Evolutionary conservation across 2,888 invertebrate genomes (phyloP), one percentile per base, ranked within the genome.

Genomic region (Lepetodrilus schrolli): DNA sequence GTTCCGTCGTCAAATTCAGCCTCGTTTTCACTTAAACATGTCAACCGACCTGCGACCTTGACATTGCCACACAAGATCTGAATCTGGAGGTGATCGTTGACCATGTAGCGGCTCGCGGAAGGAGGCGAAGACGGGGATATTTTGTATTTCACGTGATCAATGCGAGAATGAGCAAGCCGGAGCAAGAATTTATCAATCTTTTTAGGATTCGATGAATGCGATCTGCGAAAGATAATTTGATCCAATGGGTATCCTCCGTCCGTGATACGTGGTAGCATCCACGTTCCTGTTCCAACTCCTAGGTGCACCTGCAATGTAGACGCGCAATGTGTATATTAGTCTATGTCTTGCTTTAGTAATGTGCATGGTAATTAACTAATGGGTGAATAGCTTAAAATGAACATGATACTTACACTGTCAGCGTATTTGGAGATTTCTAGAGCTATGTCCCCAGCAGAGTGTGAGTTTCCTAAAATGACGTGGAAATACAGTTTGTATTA

Each of bases 1-100:
- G 84, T 80, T 7, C 88, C 87, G 65, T 88, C 89, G 13, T 83
- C 80, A 80, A 90, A 90, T 4, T 81, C 71, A 4, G 88, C 88
- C 1, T 78, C 78, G 26, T 74, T 74, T 17, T 83, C 83, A 4
- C 80, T 77, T 74, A 91, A 87, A 13, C 78, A 58, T n/a, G 76
- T 70, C 4, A 91, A 80, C 37, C 88, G 80, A 43, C 87, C 86
- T 77, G 85, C 86, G 10, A 91, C 82, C 50, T 77, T 72, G 8
- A 91, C 81, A 13, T 81, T 80, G 17, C 91, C 91, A 10, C 86
- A 87, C 74, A 90, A 86, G 50, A 92, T 90, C 49, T 91, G 84
- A 74, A 89, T 88, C 2, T 91, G 91, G 3, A 92, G 83, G 36
- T 91, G 90, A 81, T 92, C 91, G 76, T 91, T 91, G 51, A 92